Conservation (phyloP, 2,797 vertebrate genomes). For the Ibycter americanus region DNA sequence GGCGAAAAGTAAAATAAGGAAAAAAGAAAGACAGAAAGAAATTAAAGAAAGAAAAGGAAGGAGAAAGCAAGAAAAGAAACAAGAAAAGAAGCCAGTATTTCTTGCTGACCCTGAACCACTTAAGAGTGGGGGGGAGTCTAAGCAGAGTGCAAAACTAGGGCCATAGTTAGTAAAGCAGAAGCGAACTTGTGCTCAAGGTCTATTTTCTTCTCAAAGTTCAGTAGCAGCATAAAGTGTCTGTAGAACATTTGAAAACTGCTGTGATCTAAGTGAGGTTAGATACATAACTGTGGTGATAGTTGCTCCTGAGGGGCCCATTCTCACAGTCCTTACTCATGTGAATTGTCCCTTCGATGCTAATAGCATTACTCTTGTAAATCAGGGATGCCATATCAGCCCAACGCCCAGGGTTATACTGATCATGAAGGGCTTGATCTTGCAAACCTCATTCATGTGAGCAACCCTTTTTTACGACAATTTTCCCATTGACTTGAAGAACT, state of each 20-base stretch:
- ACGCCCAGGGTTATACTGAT: constrained; percentile 14
- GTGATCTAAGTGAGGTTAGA: constrained; percentile 9
- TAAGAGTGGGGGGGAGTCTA: neutral
- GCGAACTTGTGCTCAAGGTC: constrained; percentile 29
- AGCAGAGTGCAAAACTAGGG: neutral
- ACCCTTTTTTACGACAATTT: neutral
- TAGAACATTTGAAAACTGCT: constrained; percentile 7
- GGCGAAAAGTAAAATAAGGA: neutral
- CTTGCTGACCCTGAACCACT: neutral
- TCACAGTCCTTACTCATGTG: constrained; percentile 11
- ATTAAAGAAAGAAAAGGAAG: neutral
- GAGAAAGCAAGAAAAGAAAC: neutral
- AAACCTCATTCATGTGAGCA: constrained; percentile 1
- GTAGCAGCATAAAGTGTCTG: neutral
- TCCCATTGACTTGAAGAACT: constrained; percentile 27
- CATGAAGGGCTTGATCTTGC: constrained; percentile 26
- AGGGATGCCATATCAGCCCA: neutral
- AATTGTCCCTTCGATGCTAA: constrained; percentile 36
- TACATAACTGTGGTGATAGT: constrained; percentile 21
- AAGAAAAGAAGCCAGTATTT: neutral
- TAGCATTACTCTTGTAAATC: constrained; percentile 48
- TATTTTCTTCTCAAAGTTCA: constrained; percentile 12
- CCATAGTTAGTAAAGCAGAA: neutral
- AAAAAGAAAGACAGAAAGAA: neutral
- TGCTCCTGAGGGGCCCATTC: constrained; percentile 56